A percentile compares a stretch with the other conserved stretches of the same genome.
These are phyloP conservation scores for Formicarius rufipectus DNA, from an alignment of 2,113 vertebrate genomes.

Conservation along the genomic window DNA sequence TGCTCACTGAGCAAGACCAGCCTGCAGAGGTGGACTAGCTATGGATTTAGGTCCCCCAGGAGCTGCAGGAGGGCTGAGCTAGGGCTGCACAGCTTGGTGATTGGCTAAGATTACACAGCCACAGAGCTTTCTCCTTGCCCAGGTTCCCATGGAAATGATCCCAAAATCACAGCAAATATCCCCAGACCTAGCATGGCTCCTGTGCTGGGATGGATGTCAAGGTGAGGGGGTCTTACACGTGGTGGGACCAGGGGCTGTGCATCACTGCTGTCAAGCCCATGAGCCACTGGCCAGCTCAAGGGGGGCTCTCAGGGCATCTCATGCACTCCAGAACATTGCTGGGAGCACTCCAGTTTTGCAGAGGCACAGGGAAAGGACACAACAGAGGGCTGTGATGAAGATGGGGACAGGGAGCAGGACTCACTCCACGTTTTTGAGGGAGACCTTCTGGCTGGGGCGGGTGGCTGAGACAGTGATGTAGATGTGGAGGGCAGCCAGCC, in stretches of 20 bases:
- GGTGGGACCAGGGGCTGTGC: background rate
- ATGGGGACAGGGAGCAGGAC: conserved; percentile 53
- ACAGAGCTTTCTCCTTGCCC: background rate
- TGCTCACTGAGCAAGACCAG: background rate
- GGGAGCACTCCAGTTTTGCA: background rate
- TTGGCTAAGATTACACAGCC: background rate
- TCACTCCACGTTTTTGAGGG: conserved; percentile 98
- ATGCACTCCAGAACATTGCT: fast-evolving
- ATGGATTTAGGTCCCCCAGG: background rate
- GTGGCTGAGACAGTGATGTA: conserved; percentile 96
- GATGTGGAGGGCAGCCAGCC: conserved; percentile 93
- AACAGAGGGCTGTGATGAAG: fast-evolving
- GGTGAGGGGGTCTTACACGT: fast-evolving
- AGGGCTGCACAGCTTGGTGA: background rate
- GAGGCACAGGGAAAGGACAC: background rate
- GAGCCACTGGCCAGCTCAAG: background rate
- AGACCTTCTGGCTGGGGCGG: conserved; percentile 96
- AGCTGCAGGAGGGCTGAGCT: background rate
- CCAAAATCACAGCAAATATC: background rate
- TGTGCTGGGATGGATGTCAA: fast-evolving
- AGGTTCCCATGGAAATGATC: background rate
- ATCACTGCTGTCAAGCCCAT: background rate
- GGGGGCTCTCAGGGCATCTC: background rate
- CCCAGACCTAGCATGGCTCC: background rate
- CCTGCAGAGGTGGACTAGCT: background rate